Conservation (phyloP, 2,113 vertebrate species). For the Petrocephalus microphthalmus region DNA sequence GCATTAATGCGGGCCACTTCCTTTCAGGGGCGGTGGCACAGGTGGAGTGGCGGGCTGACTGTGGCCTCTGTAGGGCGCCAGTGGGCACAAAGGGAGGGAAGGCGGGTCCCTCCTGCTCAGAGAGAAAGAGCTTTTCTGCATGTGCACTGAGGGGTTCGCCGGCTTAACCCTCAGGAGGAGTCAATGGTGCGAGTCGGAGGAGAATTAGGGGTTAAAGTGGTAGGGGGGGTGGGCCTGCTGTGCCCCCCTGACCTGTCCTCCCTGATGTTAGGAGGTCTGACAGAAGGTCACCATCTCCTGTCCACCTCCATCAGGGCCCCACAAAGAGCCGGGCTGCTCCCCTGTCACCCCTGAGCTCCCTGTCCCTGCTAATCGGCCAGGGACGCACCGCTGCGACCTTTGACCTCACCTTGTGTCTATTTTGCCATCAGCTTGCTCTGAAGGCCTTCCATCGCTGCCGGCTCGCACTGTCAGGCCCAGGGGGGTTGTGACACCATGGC, state of each 20-base stretch:
- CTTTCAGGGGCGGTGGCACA: slow-evolving; percentile 48
- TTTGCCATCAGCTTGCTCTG: background rate
- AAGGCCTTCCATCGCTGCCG: background rate
- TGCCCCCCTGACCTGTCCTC: background rate
- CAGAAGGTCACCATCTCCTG: slow-evolving; percentile 25
- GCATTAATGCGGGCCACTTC: slow-evolving; percentile 52
- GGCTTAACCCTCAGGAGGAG: background rate
- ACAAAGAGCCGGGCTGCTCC: background rate
- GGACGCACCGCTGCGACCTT: background rate
- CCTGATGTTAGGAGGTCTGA: slow-evolving; percentile 13
- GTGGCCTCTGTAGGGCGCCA: slow-evolving; percentile 41
- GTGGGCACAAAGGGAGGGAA: background rate
- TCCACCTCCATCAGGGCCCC: slow-evolving; percentile 21
- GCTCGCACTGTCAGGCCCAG: background rate
- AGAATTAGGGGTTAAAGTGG: background rate
- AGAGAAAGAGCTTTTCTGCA: slow-evolving; percentile 50
- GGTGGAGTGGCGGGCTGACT: slow-evolving; percentile 44
- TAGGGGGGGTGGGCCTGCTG: background rate
- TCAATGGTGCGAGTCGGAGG: background rate
- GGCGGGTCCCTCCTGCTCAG: slow-evolving; percentile 47
- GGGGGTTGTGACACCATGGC: background rate
- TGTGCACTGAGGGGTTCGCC: slow-evolving; percentile 58
- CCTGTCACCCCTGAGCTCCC: background rate
- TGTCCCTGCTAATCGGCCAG: background rate
- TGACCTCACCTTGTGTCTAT: background rate